A percentile compares a stretch with the other conserved stretches of the same genome.
Conservation (phyloP, 1,140 invertebrate species). For the Sinonovacula constricta region DNA sequence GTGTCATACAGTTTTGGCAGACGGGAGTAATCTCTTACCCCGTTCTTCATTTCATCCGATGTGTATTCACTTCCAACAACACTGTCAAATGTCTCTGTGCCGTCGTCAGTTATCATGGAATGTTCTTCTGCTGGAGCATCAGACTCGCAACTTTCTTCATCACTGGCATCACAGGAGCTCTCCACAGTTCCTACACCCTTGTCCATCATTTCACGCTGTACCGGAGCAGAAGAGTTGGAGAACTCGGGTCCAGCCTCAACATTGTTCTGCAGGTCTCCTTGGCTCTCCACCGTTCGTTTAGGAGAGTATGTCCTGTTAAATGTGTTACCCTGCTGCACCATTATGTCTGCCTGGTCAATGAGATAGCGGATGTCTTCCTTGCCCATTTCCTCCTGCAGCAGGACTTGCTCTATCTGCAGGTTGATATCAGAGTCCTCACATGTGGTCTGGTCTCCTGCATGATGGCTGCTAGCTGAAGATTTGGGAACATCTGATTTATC, state of each 20-base stretch:
- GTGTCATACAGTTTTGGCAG: conserved; percentile 54
- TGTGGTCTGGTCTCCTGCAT: conserved; percentile 8
- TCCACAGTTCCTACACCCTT: conserved; percentile 58
- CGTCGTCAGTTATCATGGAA: conserved; percentile 65
- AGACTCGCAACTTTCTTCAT: conserved; percentile 85
- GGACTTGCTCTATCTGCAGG: conserved; percentile 40
- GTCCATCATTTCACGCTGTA: conserved; percentile 34
- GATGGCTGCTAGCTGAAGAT: not conserved
- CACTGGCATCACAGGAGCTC: conserved; percentile 89
- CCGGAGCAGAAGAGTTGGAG: conserved; percentile 23
- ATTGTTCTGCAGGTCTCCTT: not conserved
- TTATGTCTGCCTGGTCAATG: conserved; percentile 65
- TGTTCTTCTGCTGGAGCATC: conserved; percentile 57
- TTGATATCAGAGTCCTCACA: conserved; percentile 46
- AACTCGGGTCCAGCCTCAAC: conserved; percentile 1
- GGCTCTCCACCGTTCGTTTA: not conserved
- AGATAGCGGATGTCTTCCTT: conserved; percentile 62
- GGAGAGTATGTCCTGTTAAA: conserved; percentile 44
- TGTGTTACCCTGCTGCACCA: conserved; percentile 54
- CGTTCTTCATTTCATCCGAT: conserved; percentile 51
- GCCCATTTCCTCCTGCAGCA: conserved; percentile 38
- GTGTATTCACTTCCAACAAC: conserved; percentile 61
- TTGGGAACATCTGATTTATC: conserved; percentile 44
- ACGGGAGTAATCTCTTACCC: conserved; percentile 18
- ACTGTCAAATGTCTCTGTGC: conserved; percentile 62